These are phyloP conservation scores for Halesus radiatus DNA, from an alignment of 1,140 invertebrate genomes.

Conservation along the genomic window DNA sequence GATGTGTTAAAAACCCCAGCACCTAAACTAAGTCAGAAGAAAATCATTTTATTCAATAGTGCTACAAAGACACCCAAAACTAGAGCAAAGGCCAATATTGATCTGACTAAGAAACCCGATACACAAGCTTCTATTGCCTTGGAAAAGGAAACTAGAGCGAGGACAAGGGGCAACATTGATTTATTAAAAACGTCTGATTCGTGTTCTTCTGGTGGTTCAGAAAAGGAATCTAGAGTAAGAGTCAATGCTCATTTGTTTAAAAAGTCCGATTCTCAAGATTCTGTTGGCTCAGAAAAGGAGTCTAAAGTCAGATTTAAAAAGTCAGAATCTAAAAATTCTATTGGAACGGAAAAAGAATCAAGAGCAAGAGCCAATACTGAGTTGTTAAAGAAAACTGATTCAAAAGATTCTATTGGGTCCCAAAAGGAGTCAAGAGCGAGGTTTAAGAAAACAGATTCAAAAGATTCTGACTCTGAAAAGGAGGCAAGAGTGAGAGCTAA, in stretches of 20 bases:
- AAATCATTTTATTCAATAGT: slow-evolving; percentile 22
- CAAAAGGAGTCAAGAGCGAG: too few species aligned
- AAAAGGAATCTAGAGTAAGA: neutral
- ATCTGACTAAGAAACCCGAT: neutral
- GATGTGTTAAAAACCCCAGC: slow-evolving; percentile 2
- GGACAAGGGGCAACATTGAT: too few species aligned
- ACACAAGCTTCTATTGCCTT: neutral
- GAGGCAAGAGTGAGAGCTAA: neutral
- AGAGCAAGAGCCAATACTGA: neutral
- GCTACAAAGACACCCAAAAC: slow-evolving; percentile 22
- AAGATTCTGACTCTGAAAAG: too few species aligned
- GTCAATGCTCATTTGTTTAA: too few species aligned
- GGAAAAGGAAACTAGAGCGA: too few species aligned
- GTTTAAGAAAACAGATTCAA: too few species aligned
- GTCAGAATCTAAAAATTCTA: too few species aligned
- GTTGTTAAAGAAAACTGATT: too few species aligned
- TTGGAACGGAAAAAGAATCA: neutral
- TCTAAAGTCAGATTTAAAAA: too few species aligned
- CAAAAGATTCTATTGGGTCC: too few species aligned
- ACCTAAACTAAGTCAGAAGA: slow-evolving; percentile 18
- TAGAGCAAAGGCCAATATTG: neutral
- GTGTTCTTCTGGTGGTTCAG: neutral
- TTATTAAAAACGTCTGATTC: neutral
- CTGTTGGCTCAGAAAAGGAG: too few species aligned
- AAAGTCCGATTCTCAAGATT: too few species aligned